Percentiles rank a stretch among this genome's conserved stretches.
phyloP scores from a whole-genome alignment of 2,888 invertebrate genomes.

The Scotopteryx bipunctaria region DNA sequence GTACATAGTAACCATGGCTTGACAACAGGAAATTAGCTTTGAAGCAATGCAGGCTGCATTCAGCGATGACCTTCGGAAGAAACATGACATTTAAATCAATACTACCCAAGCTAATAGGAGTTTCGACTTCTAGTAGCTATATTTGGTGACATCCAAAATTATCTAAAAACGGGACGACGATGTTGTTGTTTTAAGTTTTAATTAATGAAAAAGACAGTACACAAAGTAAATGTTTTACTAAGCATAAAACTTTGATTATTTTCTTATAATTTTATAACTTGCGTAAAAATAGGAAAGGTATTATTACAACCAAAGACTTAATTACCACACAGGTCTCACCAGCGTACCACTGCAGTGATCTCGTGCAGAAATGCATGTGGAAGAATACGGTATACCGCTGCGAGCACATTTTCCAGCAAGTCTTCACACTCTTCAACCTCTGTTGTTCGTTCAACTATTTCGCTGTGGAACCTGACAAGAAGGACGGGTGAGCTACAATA shows the following conservation, averaged over 20 bases:
- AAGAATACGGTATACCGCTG: conserved; percentile 79
- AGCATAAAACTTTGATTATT: no score
- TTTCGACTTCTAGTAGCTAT: no score
- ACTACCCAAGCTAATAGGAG: background rate
- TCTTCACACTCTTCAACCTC: conserved; percentile 74
- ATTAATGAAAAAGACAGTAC: no score
- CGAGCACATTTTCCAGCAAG: conserved; percentile 72
- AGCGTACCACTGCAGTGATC: conserved; percentile 66
- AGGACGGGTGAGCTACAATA: conserved; percentile 14
- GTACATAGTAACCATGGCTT: background rate
- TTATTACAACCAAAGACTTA: no score
- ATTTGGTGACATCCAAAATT: no score
- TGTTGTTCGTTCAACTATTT: conserved; percentile 87
- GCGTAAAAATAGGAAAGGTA: no score
- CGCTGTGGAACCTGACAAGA: conserved; percentile 51
- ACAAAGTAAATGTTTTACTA: no score
- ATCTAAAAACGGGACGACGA: no score
- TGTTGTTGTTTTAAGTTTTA: no score
- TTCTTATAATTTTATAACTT: no score
- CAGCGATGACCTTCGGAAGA: conserved; percentile 1
- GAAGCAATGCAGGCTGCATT: background rate
- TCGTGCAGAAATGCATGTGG: conserved; percentile 84
- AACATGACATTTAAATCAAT: conserved; percentile 8
- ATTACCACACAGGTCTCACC: conserved; percentile 73
- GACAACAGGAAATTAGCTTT: conserved; percentile 3